Evolutionary conservation across 2,888 invertebrate species (phyloP).

Genomic region (Poecilobothrus nobilitatus): DNA sequence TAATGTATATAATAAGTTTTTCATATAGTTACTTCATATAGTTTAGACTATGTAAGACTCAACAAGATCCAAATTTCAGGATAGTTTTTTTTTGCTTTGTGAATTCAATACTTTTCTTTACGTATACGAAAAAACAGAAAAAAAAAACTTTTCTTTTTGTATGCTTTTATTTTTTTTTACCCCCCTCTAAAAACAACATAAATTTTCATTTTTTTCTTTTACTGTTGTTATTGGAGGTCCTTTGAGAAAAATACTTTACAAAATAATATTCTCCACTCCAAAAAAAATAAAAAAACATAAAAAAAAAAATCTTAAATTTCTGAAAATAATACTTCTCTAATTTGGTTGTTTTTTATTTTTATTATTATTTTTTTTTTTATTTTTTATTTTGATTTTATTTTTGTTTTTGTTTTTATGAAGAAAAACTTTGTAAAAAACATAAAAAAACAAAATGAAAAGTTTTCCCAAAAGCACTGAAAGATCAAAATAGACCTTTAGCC

Average conservation of each 20-base stretch:
- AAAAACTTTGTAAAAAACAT: neutral
- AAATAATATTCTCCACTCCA: neutral
- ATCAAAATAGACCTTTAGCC: constrained; percentile 6
- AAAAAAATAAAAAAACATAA: neutral
- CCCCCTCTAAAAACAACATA: neutral
- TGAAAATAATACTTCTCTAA: neutral
- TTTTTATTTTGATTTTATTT: neutral
- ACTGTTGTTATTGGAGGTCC: neutral
- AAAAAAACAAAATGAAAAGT: neutral
- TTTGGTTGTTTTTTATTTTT: neutral
- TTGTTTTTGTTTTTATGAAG: neutral
- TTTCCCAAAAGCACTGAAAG: neutral
- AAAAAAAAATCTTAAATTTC: too few relatives aligned
- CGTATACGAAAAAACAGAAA: neutral
- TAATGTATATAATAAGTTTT: too few relatives aligned
- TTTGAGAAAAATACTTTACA: constrained; percentile 2
- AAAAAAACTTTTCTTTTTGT: neutral
- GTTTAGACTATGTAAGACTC: too few relatives aligned
- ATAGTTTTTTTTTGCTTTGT: too few relatives aligned
- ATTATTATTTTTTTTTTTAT: neutral
- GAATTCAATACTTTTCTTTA: too few relatives aligned
- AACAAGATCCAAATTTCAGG: too few relatives aligned
- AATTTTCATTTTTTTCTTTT: neutral
- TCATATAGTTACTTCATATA: too few relatives aligned
- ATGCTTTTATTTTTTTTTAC: neutral